Evolutionary conservation across 2,113 vertebrate genomes (phyloP).

Genomic region (Pipra filicauda): DNA sequence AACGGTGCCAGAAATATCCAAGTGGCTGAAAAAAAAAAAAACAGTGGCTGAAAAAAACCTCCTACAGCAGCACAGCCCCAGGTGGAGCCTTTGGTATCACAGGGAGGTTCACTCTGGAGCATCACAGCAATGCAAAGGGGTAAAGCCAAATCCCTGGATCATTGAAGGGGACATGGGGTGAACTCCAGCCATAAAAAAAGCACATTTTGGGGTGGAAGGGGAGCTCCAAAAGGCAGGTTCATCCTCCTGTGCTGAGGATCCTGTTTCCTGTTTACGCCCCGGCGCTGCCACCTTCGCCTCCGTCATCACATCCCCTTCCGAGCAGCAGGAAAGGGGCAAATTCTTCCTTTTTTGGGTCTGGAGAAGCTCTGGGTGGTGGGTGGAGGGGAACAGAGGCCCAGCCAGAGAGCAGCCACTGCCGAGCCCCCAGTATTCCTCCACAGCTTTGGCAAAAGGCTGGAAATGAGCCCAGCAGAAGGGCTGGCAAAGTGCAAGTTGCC

Average conservation of each 20-base stretch:
- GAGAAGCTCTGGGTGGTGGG: accelerated
- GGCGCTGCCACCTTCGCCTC: conserved; percentile 25
- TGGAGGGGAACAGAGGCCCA: neutral
- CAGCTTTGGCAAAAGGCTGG: neutral
- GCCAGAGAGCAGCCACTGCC: accelerated
- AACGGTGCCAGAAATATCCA: neutral
- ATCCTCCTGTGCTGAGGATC: neutral
- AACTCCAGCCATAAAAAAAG: accelerated
- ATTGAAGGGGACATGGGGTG: accelerated
- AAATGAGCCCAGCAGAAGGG: accelerated
- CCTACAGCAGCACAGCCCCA: accelerated
- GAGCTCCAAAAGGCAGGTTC: neutral
- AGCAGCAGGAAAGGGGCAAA: neutral
- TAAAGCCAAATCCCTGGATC: accelerated
- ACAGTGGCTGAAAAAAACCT: neutral
- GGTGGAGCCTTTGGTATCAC: neutral
- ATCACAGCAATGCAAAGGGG: accelerated
- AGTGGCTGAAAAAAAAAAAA: neutral
- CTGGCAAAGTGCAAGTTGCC: neutral
- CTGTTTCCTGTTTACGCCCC: conserved; percentile 74
- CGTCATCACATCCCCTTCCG: conserved; percentile 72
- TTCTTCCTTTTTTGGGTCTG: conserved; percentile 72
- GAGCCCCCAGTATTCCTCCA: accelerated
- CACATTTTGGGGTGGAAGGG: neutral
- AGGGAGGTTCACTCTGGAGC: accelerated